These are phyloP conservation scores for Macroramphosus scolopax DNA, from an alignment of 2,797 vertebrate species.

Conservation along the genomic window DNA sequence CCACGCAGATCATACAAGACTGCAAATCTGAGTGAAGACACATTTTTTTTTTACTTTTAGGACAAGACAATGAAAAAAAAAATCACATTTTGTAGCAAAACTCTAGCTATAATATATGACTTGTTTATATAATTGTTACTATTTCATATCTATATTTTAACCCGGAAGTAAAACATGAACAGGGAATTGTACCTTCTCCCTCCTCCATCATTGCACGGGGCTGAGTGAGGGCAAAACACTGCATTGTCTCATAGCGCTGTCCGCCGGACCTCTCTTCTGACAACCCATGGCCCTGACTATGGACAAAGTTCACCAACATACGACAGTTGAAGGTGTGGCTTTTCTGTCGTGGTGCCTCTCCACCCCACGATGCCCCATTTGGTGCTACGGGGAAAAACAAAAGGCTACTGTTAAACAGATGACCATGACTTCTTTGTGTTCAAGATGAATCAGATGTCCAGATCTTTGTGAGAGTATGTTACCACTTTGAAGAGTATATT, in stretches of 20 bases:
- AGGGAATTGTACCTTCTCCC: conserved; percentile 94
- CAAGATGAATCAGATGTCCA: not conserved
- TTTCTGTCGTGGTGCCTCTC: conserved; percentile 89
- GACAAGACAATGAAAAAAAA: too few species aligned
- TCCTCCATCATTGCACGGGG: conserved; percentile 98
- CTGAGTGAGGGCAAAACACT: conserved; percentile 97
- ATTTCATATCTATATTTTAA: too few species aligned
- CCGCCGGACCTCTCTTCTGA: conserved; percentile 82
- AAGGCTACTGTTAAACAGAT: not conserved
- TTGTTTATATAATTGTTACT: too few species aligned
- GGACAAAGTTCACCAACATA: conserved; percentile 88
- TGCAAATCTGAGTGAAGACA: conserved; percentile 85
- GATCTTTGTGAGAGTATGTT: too few species aligned
- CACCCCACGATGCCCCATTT: conserved; percentile 91
- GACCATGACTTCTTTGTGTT: not conserved
- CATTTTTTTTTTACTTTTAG: too few species aligned
- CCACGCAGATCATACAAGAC: conserved; percentile 99
- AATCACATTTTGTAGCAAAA: too few species aligned
- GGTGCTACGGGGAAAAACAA: conserved; percentile 52
- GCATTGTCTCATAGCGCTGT: conserved; percentile 96
- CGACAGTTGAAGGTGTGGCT: conserved; percentile 98
- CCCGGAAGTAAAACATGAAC: too few species aligned
- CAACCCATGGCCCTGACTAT: conserved; percentile 75
- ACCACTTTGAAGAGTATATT: too few species aligned
- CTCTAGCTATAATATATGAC: too few species aligned